These are phyloP conservation scores for Tragelaphus imberbis DNA, from an alignment of 2,113 vertebrate genomes.

Conservation along the genomic window DNA sequence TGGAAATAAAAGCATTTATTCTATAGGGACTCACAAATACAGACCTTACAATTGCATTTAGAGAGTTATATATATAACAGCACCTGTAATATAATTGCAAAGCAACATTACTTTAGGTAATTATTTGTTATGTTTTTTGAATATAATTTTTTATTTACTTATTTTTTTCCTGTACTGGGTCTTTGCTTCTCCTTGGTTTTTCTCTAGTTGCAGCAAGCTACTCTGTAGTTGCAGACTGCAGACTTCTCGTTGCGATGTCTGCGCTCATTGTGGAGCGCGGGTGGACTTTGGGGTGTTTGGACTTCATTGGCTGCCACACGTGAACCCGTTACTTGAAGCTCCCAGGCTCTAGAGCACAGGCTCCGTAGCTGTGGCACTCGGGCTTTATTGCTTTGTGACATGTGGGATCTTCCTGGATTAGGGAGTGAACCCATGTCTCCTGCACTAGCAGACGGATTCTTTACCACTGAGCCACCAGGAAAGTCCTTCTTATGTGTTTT, in stretches of 20 bases:
- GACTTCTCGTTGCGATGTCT: not conserved
- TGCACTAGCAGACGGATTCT: not conserved
- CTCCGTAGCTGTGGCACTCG: fast-evolving
- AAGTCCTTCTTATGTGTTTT: not conserved
- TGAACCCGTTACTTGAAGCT: not conserved
- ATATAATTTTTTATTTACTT: not conserved
- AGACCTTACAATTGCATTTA: not conserved
- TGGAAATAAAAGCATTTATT: not conserved
- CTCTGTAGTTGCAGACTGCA: not conserved
- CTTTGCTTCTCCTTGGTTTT: not conserved
- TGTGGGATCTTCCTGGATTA: not conserved
- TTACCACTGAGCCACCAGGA: not conserved
- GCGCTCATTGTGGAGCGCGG: not conserved
- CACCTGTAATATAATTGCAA: not conserved
- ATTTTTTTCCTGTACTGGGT: not conserved
- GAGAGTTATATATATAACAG: not conserved
- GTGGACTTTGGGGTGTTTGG: not conserved
- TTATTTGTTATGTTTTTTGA: not conserved
- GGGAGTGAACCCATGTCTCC: not conserved
- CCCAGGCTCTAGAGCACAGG: not conserved
- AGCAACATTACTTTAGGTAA: not conserved
- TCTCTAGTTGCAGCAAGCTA: not conserved
- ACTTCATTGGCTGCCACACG: not conserved
- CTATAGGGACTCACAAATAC: not conserved
- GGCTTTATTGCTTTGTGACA: not conserved